phyloP scores from a whole-genome alignment of 2,113 vertebrate species.

The Ellobius talpinus region DNA sequence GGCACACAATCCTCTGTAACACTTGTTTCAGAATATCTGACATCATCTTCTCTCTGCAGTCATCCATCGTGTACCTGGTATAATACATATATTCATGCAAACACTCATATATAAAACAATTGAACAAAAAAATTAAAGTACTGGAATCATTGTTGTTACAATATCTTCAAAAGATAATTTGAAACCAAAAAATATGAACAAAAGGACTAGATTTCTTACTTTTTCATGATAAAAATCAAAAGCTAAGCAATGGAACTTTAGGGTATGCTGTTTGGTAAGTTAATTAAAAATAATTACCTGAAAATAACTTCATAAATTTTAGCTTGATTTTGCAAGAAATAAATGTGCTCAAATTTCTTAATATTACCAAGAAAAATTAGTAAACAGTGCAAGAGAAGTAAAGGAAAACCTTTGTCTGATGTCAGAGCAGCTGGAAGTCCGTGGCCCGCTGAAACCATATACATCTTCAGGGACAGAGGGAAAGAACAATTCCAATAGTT shows the following conservation, averaged over 20 bases:
- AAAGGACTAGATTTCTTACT: neutral
- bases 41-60: neutral
- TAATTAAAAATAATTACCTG: neutral
- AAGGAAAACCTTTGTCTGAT: neutral
- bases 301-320: neutral
- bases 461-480: neutral
- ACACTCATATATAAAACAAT: neutral
- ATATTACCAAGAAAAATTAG: neutral
- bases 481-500: accelerated
- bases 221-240: neutral
- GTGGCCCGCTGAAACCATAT: too few relatives aligned
- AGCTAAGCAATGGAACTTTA: neutral
- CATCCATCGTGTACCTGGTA: neutral
- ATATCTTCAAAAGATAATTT: neutral
- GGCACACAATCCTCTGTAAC: neutral
- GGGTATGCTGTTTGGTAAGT: neutral
- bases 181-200: neutral
- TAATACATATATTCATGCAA: neutral
- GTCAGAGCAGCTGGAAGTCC: neutral
- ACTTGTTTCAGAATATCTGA: too few relatives aligned
- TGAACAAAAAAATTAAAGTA: neutral
- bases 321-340: neutral
- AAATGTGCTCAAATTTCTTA: neutral
- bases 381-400: neutral
- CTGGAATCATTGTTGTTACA: neutral